phyloP scores from a whole-genome alignment of 1,140 invertebrate species.

The Eriocheir sinensis region DNA sequence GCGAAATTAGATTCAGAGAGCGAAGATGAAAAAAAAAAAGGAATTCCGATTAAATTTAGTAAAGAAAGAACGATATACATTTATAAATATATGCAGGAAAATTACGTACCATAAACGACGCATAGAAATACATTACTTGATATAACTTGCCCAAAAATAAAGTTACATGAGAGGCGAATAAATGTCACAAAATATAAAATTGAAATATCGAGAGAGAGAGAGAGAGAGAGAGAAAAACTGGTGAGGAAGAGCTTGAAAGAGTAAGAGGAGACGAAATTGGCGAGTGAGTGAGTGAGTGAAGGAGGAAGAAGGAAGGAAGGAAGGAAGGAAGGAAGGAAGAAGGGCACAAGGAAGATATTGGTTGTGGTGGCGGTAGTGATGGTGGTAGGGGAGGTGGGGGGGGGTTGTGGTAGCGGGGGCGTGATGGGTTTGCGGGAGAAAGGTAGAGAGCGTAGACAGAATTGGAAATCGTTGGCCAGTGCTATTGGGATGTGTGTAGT shows the following conservation, averaged over 20 bases:
- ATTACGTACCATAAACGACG: too few species aligned
- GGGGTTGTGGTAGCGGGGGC: background rate
- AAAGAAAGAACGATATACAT: too few species aligned
- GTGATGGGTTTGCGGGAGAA: background rate
- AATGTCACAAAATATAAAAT: too few species aligned
- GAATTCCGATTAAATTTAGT: background rate
- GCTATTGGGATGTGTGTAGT: slow-evolving; percentile 61
- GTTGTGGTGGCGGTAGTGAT: too few species aligned
- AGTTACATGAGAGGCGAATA: too few species aligned
- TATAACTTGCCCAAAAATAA: too few species aligned
- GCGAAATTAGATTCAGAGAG: background rate
- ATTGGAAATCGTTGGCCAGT: slow-evolving; percentile 61
- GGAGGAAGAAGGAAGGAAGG: background rate
- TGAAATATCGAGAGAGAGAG: background rate
- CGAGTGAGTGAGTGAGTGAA: slow-evolving; percentile 24
- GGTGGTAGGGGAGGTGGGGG: background rate
- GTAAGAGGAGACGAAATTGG: background rate
- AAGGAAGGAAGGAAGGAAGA: background rate
- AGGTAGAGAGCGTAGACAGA: slow-evolving; percentile 51
- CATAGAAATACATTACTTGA: too few species aligned
- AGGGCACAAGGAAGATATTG: background rate
- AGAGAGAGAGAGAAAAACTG: background rate
- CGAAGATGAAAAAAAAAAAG: background rate
- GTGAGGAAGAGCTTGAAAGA: background rate
- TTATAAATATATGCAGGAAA: too few species aligned